phyloP scores from a whole-genome alignment of 1,140 invertebrate genomes.

The Caenorhabditis tropicalis region DNA sequence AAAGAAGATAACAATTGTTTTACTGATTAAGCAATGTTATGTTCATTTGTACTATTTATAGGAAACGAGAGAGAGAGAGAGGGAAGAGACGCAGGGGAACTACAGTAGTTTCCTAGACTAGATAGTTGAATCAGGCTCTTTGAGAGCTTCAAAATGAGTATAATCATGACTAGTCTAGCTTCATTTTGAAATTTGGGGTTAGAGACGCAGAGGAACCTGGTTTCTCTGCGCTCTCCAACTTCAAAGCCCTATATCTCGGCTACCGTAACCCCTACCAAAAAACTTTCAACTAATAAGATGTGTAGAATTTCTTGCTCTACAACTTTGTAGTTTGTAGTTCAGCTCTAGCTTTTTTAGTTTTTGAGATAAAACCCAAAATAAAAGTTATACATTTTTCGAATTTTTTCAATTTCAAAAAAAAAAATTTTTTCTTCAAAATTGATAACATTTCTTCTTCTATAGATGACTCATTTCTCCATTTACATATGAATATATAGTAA shows the following conservation, averaged over 20 bases:
- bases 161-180: not conserved
- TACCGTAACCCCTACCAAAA: too few species aligned
- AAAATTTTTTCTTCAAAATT: not conserved
- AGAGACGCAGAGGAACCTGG: too few species aligned
- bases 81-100: not conserved
- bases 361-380: too few species aligned
- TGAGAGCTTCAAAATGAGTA: not conserved
- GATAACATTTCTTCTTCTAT: too few species aligned
- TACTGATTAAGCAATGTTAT: not conserved
- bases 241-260: too few species aligned
- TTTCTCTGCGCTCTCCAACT: too few species aligned
- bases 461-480: not conserved
- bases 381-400: not conserved
- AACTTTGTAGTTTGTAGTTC: too few species aligned
- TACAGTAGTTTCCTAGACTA: not conserved
- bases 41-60: too few species aligned
- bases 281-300: too few species aligned
- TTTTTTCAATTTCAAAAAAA: not conserved
- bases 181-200: too few species aligned
- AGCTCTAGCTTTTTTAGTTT: too few species aligned
- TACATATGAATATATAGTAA: not conserved
- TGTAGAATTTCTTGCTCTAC: too few species aligned
- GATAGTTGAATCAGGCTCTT: not conserved
- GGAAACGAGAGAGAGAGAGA: not conserved
- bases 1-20: conserved; percentile 13